Percentiles rank a stretch among this genome's conserved stretches.
These are phyloP conservation scores for Anneissia japonica DNA, from an alignment of 35 echinoderm and acorn worm species.

Conservation along the genomic window DNA sequence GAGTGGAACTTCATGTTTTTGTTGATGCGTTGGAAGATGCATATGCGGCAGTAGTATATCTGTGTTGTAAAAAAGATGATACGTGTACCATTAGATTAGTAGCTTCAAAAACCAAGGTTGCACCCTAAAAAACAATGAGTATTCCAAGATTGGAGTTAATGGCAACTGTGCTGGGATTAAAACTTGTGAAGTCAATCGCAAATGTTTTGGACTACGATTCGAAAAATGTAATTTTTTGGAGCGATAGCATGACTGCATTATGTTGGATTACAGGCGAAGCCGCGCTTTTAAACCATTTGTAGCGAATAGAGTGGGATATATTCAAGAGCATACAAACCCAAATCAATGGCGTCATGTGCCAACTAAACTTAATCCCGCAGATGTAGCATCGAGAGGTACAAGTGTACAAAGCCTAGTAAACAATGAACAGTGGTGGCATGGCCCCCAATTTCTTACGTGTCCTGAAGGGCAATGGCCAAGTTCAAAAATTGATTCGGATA, in stretches of 20 bases:
- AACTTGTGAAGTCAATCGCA: constrained; percentile 1
- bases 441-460: neutral
- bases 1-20: constrained; percentile 29
- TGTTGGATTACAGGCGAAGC: constrained; percentile 20
- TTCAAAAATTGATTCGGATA: neutral
- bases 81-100: constrained; percentile 5
- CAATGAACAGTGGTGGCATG: neutral
- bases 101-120: constrained; percentile 30
- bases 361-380: neutral
- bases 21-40: constrained; percentile 31
- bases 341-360: neutral
- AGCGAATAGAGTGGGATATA: constrained; percentile 11
- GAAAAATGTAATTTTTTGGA: constrained; percentile 17
- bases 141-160: constrained; percentile 45
- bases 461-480: neutral
- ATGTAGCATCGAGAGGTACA: neutral
- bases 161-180: constrained; percentile 26
- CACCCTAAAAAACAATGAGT: constrained; percentile 20
- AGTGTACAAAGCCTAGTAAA: neutral
- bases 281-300: neutral
- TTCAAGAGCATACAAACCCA: constrained; percentile 15
- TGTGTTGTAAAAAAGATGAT: neutral
- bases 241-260: constrained; percentile 6
- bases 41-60: constrained; percentile 18
- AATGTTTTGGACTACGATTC: neutral